phyloP scores from a whole-genome alignment of 2,888 invertebrate species.

The Epinotia brunnichana region DNA sequence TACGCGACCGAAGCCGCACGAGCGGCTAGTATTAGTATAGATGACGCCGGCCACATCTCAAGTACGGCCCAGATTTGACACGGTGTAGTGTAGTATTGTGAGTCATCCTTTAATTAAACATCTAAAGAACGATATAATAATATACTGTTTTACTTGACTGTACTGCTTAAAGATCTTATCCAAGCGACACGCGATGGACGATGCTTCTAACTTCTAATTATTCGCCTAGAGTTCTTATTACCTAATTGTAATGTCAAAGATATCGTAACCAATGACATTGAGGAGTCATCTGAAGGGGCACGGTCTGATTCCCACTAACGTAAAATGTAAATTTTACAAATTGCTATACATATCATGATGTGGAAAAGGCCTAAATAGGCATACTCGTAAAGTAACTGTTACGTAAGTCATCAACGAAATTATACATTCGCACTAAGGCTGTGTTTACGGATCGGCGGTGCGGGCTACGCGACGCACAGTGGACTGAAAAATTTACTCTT shows the following conservation, averaged over 20 bases:
- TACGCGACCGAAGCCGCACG: too few species aligned
- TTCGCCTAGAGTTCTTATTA: constrained; percentile 16
- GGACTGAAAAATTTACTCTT: too few species aligned
- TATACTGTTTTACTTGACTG: not conserved
- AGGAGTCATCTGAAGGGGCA: constrained; percentile 8
- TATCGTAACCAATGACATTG: constrained; percentile 15
- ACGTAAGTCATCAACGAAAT: not conserved
- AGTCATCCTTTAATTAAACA: too few species aligned
- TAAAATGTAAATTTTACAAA: not conserved
- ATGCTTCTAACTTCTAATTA: constrained; percentile 22
- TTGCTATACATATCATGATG: not conserved
- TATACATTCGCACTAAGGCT: not conserved
- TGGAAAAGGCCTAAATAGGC: not conserved
- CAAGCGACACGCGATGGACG: constrained; percentile 25
- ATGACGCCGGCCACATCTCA: too few species aligned
- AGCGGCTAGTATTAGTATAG: too few species aligned
- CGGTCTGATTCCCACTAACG: constrained; percentile 15
- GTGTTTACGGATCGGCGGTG: too few species aligned
- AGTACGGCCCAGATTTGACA: too few species aligned
- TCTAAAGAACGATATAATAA: not conserved
- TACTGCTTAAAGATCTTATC: not conserved
- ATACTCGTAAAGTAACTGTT: too few species aligned
- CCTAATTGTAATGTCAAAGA: constrained; percentile 25
- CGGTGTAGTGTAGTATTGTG: too few species aligned
- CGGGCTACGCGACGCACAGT: too few species aligned